Conservation (phyloP, 2,113 vertebrate genomes). For the Mohoua ochrocephala region DNA sequence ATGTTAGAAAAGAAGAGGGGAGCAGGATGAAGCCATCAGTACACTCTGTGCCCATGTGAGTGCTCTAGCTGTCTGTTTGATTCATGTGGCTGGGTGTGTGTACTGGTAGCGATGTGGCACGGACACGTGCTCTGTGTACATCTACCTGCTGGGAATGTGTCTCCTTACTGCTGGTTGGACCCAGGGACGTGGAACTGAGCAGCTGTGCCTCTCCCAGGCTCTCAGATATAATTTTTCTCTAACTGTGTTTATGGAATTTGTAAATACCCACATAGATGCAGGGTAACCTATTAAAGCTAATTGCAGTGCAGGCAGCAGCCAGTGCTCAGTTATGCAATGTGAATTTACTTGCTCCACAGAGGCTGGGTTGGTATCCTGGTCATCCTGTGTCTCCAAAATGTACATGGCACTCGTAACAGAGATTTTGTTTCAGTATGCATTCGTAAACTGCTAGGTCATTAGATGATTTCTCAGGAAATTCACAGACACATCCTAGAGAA, state of each 20-base stretch:
- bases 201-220: neutral
- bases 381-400: neutral
- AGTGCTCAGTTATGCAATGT: neutral
- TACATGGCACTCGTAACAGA: neutral
- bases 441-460: neutral
- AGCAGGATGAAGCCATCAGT: neutral
- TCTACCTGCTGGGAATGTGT: neutral
- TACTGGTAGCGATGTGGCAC: accelerated
- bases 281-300: neutral
- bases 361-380: neutral
- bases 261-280: neutral
- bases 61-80: neutral
- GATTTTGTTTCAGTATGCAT: neutral
- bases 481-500: neutral
- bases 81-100: too few relatives aligned
- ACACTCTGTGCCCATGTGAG: neutral
- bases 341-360: neutral
- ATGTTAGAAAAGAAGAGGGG: neutral
- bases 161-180: neutral
- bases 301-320: neutral
- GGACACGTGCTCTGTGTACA: neutral
- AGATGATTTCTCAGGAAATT: neutral
- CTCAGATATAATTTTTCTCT: neutral
- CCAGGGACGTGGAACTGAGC: accelerated
- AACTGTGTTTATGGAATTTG: neutral